Evolutionary conservation across 2,888 invertebrate genomes (phyloP).

Genomic region (Microplitis manilae): DNA sequence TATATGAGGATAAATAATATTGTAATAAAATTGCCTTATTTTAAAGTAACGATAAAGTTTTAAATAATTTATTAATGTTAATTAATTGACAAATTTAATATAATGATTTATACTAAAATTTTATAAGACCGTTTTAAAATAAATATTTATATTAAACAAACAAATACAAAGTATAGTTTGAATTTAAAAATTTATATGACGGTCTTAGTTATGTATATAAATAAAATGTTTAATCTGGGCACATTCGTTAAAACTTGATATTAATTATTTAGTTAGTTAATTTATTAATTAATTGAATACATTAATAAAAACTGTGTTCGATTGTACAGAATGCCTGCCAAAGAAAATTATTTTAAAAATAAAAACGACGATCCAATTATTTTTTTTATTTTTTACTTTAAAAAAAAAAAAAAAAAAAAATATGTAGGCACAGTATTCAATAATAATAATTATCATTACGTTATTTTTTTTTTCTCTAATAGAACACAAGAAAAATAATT

Average conservation of each 20-base stretch:
- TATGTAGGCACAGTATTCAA: neutral
- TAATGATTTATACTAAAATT: neutral
- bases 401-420: neutral
- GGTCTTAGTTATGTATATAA: slow-evolving; percentile 16
- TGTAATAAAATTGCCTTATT: neutral
- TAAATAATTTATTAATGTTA: neutral
- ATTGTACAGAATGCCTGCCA: slow-evolving; percentile 21
- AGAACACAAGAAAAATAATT: neutral
- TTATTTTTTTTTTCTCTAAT: neutral
- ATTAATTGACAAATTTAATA: neutral
- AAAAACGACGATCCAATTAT: neutral
- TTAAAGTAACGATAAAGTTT: neutral
- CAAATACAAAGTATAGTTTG: no score
- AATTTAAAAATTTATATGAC: no score
- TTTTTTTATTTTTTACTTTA: neutral
- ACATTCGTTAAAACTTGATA: neutral
- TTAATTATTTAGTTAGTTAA: slow-evolving; percentile 17
- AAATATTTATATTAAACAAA: no score
- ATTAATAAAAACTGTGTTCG: slow-evolving; percentile 8
- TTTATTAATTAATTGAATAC: neutral
- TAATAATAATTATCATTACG: neutral
- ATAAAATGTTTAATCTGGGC: slow-evolving; percentile 2
- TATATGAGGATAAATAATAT: neutral
- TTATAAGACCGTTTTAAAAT: no score
- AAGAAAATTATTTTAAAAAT: slow-evolving; percentile 5